phyloP scores from a whole-genome alignment of 1,140 invertebrate genomes.

The Heliconius hermathena region DNA sequence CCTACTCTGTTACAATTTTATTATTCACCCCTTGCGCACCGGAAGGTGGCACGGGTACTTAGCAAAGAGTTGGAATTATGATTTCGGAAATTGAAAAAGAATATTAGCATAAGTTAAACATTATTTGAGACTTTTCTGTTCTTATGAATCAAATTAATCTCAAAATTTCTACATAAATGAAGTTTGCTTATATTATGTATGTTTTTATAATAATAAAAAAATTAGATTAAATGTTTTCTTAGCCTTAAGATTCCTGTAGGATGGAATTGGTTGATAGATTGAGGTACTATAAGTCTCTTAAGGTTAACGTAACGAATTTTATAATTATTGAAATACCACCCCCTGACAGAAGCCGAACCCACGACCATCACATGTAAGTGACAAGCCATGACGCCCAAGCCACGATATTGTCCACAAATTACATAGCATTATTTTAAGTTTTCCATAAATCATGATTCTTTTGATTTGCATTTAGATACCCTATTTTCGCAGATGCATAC shows the following conservation, averaged over 20 bases:
- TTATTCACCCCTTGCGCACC: constrained; percentile 51
- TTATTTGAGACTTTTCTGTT: background rate
- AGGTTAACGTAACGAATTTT: too few relatives aligned
- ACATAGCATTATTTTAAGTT: background rate
- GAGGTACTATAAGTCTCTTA: too few relatives aligned
- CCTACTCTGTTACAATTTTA: constrained; percentile 51
- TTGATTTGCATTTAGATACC: constrained; percentile 24
- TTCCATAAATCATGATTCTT: background rate
- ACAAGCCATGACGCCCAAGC: too few relatives aligned
- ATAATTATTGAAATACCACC: too few relatives aligned
- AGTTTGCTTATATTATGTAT: background rate
- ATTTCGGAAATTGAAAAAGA: constrained; percentile 29
- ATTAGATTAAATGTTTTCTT: too few relatives aligned
- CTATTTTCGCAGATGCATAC: constrained; percentile 23
- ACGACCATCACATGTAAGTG: background rate
- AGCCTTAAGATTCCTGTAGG: too few relatives aligned
- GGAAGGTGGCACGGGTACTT: constrained; percentile 17
- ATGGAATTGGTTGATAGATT: too few relatives aligned
- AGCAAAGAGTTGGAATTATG: constrained; percentile 25
- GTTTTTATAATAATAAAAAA: too few relatives aligned
- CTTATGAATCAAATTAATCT: constrained; percentile 6
- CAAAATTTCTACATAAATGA: background rate
- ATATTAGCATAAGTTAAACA: constrained; percentile 18
- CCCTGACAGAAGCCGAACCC: background rate
- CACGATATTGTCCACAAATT: background rate